A percentile compares a stretch with the other conserved stretches of the same genome.
These are phyloP conservation scores for Camelus bactrianus DNA, from an alignment of 2,113 vertebrate genomes.

Conservation along the genomic window DNA sequence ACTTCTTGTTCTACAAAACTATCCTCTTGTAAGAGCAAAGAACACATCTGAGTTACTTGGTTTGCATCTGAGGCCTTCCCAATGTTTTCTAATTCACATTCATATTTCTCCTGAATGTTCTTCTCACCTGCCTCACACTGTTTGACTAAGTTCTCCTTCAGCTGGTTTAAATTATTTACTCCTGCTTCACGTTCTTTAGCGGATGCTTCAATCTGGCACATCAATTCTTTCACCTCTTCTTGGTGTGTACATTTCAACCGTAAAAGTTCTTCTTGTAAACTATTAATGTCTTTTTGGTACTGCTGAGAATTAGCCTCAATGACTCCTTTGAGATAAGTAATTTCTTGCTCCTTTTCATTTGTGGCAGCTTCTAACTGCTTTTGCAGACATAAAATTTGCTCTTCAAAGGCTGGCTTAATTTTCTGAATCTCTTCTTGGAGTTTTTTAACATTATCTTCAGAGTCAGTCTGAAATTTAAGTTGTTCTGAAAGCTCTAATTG, in stretches of 20 bases:
- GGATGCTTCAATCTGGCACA: constrained; percentile 85
- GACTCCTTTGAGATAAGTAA: constrained; percentile 87
- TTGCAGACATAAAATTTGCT: constrained; percentile 87
- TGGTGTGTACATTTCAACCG: constrained; percentile 88
- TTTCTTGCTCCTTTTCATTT: constrained; percentile 86
- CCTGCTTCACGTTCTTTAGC: constrained; percentile 89
- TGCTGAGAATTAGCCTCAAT: constrained; percentile 88
- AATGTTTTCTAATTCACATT: constrained; percentile 81
- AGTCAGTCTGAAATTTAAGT: constrained; percentile 81
- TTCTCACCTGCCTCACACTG: constrained; percentile 89
- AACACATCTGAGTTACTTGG: constrained; percentile 57
- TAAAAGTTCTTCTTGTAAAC: constrained; percentile 90
- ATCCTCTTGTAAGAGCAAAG: constrained; percentile 56
- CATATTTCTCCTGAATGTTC: constrained; percentile 87
- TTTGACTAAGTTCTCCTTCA: constrained; percentile 88
- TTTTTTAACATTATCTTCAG: constrained; percentile 81
- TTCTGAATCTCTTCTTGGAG: constrained; percentile 86
- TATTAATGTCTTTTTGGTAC: constrained; percentile 90
- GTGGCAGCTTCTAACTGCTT: constrained; percentile 87
- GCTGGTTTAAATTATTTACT: constrained; percentile 87
- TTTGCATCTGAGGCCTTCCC: constrained; percentile 74
- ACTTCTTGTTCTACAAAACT: constrained; percentile 69
- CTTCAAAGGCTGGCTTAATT: constrained; percentile 85
- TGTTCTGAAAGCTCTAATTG: constrained; percentile 84
- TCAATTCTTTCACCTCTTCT: constrained; percentile 91